These are phyloP conservation scores for Agrilus planipennis DNA, from an alignment of 1,140 invertebrate genomes.

Conservation along the genomic window DNA sequence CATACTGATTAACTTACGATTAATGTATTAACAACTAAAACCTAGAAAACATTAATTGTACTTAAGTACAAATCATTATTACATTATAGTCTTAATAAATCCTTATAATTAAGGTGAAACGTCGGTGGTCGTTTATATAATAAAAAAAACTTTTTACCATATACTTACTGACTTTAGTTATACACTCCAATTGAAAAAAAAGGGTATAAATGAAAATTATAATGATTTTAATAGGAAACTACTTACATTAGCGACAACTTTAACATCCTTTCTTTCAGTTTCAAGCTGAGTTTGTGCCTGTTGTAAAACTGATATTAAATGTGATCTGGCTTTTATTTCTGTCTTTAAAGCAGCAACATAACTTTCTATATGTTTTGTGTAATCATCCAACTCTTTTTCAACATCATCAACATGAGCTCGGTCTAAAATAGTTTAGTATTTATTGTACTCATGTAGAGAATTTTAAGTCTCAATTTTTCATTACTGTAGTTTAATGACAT, in stretches of 20 bases:
- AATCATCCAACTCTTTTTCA: slow-evolving; percentile 76
- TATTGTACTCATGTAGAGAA: not conserved
- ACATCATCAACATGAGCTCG: slow-evolving; percentile 73
- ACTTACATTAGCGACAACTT: slow-evolving; percentile 84
- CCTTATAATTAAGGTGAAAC: too few relatives aligned
- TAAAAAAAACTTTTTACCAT: not conserved
- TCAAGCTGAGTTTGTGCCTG: slow-evolving; percentile 79
- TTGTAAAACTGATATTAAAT: slow-evolving; percentile 61
- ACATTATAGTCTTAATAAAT: slow-evolving; percentile 9
- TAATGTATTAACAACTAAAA: too few relatives aligned
- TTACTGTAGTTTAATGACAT: too few relatives aligned
- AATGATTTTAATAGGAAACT: slow-evolving; percentile 3
- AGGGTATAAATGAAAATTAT: not conserved
- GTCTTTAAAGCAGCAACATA: slow-evolving; percentile 68
- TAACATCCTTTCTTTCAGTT: slow-evolving; percentile 80
- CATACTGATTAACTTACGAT: too few relatives aligned
- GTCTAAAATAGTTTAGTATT: slow-evolving; percentile 42
- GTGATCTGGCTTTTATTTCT: slow-evolving; percentile 68
- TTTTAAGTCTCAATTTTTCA: too few relatives aligned
- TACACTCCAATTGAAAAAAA: too few relatives aligned
- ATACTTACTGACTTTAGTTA: too few relatives aligned
- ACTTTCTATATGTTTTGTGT: slow-evolving; percentile 61
- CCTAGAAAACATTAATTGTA: too few relatives aligned
- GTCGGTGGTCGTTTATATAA: too few relatives aligned
- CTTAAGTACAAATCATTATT: too few relatives aligned